A percentile compares a stretch with the other conserved stretches of the same genome.
These are phyloP conservation scores for Ditula angustiorana DNA, from an alignment of 2,888 invertebrate genomes.

Conservation along the genomic window DNA sequence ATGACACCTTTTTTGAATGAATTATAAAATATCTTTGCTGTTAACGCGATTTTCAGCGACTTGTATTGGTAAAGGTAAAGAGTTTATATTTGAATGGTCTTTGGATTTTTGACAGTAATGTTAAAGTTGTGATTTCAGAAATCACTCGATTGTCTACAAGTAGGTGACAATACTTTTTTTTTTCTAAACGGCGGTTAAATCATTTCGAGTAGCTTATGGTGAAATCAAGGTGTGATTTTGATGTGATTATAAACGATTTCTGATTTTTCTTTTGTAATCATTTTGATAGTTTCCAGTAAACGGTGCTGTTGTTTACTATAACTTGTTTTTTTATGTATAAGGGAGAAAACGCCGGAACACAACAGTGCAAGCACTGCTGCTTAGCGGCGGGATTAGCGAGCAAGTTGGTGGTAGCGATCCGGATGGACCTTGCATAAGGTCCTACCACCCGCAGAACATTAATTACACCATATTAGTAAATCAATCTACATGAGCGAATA, in stretches of 20 bases:
- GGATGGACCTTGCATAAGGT: too few relatives aligned
- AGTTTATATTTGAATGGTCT: background rate
- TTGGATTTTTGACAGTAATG: background rate
- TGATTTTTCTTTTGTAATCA: slow-evolving; percentile 56
- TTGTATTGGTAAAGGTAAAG: background rate
- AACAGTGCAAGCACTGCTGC: too few relatives aligned
- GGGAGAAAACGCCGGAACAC: too few relatives aligned
- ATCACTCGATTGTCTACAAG: slow-evolving; percentile 76
- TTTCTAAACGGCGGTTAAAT: slow-evolving; percentile 60
- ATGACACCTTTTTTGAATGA: slow-evolving; percentile 24
- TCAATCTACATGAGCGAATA: too few relatives aligned
- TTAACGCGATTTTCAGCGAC: background rate
- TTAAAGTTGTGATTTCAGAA: slow-evolving; percentile 50
- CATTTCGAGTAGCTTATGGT: slow-evolving; percentile 80
- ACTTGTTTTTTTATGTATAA: slow-evolving; percentile 7
- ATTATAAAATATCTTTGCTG: background rate
- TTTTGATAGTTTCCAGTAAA: slow-evolving; percentile 19
- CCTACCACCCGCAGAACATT: too few relatives aligned
- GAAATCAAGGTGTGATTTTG: slow-evolving; percentile 65
- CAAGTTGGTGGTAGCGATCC: too few relatives aligned
- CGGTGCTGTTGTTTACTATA: slow-evolving; percentile 17
- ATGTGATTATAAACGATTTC: slow-evolving; percentile 75
- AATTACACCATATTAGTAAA: too few relatives aligned
- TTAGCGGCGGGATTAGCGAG: too few relatives aligned
- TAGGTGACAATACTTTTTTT: slow-evolving; percentile 80